Evolutionary conservation across 2,797 vertebrate genomes (phyloP).

Genomic region (Tarsius wallacei): DNA sequence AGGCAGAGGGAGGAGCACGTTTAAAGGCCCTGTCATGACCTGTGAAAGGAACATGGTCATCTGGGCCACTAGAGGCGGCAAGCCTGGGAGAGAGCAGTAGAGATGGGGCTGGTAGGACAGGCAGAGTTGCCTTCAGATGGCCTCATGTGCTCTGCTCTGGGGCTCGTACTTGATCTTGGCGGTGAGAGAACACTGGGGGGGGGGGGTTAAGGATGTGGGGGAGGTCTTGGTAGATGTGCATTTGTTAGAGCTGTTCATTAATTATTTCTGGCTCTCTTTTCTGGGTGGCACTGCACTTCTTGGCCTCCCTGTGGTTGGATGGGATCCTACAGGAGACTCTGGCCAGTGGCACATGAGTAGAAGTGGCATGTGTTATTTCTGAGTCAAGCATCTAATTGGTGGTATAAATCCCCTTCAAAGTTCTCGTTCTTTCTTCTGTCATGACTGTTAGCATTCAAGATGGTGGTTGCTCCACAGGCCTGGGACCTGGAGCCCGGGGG

Average conservation of each 20-base stretch:
- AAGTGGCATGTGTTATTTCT: not conserved
- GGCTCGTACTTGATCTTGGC: not conserved
- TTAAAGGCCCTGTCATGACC: not conserved
- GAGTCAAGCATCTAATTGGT: not conserved
- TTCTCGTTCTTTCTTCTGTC: not conserved
- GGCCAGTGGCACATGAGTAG: not conserved
- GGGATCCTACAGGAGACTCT: not conserved
- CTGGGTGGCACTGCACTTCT: not conserved
- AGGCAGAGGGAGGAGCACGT: rapidly evolving
- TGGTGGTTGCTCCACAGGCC: not conserved
- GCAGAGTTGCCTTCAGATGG: not conserved
- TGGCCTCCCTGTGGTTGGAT: not conserved
- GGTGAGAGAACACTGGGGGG: not conserved
- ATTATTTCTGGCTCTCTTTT: not conserved
- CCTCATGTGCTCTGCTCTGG: not conserved
- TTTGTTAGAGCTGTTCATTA: not conserved
- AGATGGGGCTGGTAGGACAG: not conserved
- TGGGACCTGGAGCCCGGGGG: not conserved
- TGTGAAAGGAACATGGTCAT: not conserved
- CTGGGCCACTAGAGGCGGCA: not conserved
- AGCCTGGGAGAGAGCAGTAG: not conserved
- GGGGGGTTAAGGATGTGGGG: not conserved
- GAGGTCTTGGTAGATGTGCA: not conserved
- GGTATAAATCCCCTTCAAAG: not conserved
- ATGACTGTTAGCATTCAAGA: not conserved